These are phyloP conservation scores for Cactoblastis cactorum DNA, from an alignment of 2,888 invertebrate species.

Conservation along the genomic window DNA sequence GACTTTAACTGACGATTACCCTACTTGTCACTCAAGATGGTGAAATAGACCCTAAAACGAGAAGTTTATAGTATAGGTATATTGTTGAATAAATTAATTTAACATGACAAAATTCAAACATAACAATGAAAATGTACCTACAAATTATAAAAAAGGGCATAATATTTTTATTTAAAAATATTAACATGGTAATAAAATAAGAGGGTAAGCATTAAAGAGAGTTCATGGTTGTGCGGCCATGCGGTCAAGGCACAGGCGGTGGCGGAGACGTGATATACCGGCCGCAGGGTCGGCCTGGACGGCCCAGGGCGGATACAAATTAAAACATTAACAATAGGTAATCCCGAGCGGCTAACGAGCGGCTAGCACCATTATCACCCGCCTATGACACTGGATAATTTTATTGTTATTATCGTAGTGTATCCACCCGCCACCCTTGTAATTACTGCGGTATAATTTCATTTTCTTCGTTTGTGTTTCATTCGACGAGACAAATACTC, in stretches of 20 bases:
- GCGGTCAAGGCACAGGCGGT: conserved; percentile 14
- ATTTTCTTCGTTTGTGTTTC: conserved; percentile 16
- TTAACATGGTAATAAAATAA: background rate
- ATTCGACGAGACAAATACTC: background rate
- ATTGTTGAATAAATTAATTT: too few relatives aligned
- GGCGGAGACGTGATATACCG: conserved; percentile 19
- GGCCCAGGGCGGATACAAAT: conserved; percentile 58
- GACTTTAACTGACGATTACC: too few relatives aligned
- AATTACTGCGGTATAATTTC: conserved; percentile 45
- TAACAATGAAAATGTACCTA: too few relatives aligned
- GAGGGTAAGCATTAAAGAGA: conserved; percentile 1
- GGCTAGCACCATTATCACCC: conserved; percentile 62
- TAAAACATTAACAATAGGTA: conserved; percentile 75
- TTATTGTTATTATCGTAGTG: conserved; percentile 59
- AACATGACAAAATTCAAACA: too few relatives aligned
- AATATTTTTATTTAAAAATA: background rate
- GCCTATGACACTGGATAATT: conserved; percentile 67
- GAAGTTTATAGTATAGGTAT: too few relatives aligned
- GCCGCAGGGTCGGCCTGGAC: conserved; percentile 23
- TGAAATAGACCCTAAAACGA: too few relatives aligned
- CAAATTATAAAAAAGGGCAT: background rate
- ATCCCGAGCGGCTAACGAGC: conserved; percentile 68
- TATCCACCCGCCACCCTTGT: conserved; percentile 44
- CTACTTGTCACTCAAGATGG: too few relatives aligned
- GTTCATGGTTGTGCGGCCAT: conserved; percentile 12